A percentile compares a stretch with the other conserved stretches of the same genome.
These are phyloP conservation scores for Schizopygopsis malacanthus DNA, from an alignment of 2,797 vertebrate genomes.

Conservation along the genomic window DNA sequence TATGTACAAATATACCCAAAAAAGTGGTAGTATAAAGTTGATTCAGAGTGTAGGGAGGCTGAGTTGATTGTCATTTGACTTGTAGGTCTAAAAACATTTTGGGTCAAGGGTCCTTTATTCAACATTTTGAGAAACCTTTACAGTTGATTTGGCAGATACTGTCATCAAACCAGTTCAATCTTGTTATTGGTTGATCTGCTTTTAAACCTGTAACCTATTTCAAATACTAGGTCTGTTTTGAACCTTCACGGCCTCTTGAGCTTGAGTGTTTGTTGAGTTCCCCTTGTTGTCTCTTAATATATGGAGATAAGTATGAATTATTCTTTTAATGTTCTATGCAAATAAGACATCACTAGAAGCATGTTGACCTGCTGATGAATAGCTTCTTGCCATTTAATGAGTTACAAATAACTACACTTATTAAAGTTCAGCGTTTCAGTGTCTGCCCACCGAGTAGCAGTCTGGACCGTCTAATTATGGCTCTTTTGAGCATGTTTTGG, in stretches of 20 bases:
- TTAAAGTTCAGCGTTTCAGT: constrained; percentile 41
- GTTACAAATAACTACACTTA: constrained; percentile 56
- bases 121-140: background rate
- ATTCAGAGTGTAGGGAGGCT: background rate
- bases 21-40: background rate
- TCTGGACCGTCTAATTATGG: constrained; percentile 68
- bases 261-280: constrained; percentile 33
- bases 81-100: background rate
- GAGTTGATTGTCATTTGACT: background rate
- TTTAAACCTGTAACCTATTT: constrained; percentile 9
- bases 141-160: background rate
- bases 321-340: constrained; percentile 59
- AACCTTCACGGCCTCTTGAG: background rate
- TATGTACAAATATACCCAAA: too few relatives aligned
- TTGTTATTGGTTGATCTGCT: background rate
- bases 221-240: background rate
- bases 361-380: constrained; percentile 54
- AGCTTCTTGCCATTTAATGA: constrained; percentile 54
- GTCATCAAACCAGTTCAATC: background rate
- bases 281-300: constrained; percentile 37
- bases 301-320: constrained; percentile 53
- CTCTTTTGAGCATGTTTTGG: constrained; percentile 38
- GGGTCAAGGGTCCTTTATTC: background rate
- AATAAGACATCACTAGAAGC: constrained; percentile 45
- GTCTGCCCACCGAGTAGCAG: constrained; percentile 43